These are phyloP conservation scores for Aplidium turbinatum DNA, from an alignment of 23 tunicate species.

Conservation along the genomic window DNA sequence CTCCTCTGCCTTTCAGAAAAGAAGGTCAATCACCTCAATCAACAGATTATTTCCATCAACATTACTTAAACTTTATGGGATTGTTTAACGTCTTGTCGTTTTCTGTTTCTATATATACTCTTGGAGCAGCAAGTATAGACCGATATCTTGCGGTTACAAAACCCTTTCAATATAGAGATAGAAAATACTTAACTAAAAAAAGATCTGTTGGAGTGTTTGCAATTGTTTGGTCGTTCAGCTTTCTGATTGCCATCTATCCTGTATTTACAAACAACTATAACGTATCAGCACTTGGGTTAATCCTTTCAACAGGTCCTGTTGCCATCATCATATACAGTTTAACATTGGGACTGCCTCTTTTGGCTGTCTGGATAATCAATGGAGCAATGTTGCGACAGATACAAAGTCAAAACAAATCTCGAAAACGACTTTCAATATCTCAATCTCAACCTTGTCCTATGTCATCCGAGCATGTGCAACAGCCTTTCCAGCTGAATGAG, in stretches of 20 bases:
- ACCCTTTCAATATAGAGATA: conserved; percentile 69
- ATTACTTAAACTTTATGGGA: conserved; percentile 62
- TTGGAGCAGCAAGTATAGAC: conserved; percentile 86
- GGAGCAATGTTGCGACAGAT: conserved; percentile 63
- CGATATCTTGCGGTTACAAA: conserved; percentile 76
- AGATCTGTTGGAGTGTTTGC: conserved; percentile 42
- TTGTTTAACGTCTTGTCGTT: conserved; percentile 76
- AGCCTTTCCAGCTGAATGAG: too few species aligned
- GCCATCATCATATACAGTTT: conserved; percentile 53
- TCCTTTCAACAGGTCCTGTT: conserved; percentile 39
- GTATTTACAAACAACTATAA: conserved; percentile 33
- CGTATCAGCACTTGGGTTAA: conserved; percentile 52
- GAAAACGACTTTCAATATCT: neutral
- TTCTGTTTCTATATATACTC: conserved; percentile 63
- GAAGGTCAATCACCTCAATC: conserved; percentile 52
- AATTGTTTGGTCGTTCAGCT: conserved; percentile 54
- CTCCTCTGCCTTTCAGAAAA: conserved; percentile 60
- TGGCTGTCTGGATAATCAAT: conserved; percentile 77
- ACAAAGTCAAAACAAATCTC: conserved; percentile 39
- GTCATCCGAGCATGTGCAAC: neutral
- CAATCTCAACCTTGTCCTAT: neutral
- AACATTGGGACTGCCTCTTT: conserved; percentile 45
- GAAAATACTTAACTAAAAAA: conserved; percentile 67
- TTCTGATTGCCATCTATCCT: conserved; percentile 57
- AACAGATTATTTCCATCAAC: conserved; percentile 56